Percentiles rank a stretch among this genome's conserved stretches.
Evolutionary conservation across 2,888 invertebrate species (phyloP).

Genomic region (Poecilus cupreus): DNA sequence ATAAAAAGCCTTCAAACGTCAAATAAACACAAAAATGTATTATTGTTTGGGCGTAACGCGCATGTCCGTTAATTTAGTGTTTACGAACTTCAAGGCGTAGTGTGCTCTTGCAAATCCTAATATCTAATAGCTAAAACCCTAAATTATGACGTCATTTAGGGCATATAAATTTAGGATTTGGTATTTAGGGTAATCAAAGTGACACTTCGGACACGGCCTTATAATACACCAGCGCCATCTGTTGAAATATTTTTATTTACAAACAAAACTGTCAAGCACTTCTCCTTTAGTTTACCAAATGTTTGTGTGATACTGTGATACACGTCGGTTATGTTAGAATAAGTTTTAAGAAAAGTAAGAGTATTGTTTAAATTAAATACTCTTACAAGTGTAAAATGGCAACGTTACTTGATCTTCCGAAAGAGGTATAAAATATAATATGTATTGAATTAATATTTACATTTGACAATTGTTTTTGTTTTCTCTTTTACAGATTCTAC

Average conservation of each 20-base stretch:
- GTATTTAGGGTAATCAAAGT: too few species aligned
- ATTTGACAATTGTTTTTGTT: background rate
- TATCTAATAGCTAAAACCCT: too few species aligned
- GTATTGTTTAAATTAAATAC: background rate
- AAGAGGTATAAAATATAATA: constrained; percentile 29
- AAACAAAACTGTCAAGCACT: too few species aligned
- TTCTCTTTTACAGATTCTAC: background rate
- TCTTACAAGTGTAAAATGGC: constrained; percentile 3
- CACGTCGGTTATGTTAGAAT: background rate
- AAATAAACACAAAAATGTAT: too few species aligned
- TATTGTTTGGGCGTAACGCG: too few species aligned
- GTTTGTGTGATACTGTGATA: background rate
- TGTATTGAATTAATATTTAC: background rate
- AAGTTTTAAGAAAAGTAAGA: background rate
- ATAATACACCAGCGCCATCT: background rate
- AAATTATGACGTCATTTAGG: too few species aligned
- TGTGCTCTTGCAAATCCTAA: too few species aligned
- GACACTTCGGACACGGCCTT: background rate
- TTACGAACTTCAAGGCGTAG: too few species aligned
- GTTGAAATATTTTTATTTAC: background rate
- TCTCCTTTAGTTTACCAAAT: background rate
- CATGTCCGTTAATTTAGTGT: too few species aligned
- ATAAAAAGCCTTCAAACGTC: too few species aligned
- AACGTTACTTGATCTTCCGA: constrained; percentile 34
- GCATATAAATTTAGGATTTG: too few species aligned